Conservation (phyloP, 2,888 invertebrate genomes). For the Pimpla rufipes region DNA sequence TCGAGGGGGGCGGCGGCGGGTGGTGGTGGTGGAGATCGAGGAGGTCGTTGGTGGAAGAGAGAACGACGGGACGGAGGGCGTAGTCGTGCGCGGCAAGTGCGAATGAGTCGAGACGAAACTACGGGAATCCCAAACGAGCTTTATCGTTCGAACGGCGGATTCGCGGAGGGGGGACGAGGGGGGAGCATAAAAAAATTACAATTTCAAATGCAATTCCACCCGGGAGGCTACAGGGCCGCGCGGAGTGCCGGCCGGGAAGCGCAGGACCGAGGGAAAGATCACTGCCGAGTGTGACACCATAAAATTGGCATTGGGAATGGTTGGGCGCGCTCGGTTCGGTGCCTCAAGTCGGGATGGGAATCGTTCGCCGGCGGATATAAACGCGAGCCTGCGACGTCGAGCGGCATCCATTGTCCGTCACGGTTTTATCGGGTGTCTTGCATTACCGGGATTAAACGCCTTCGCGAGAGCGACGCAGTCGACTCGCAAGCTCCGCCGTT, state of each 20-base stretch:
- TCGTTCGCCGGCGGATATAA: slow-evolving; percentile 24
- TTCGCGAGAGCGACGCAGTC: slow-evolving; percentile 68
- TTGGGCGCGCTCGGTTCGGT: slow-evolving; percentile 17
- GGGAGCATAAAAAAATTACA: slow-evolving; percentile 78
- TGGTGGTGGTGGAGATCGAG: slow-evolving; percentile 38
- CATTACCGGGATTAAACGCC: slow-evolving; percentile 81
- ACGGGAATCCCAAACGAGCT: slow-evolving; percentile 68
- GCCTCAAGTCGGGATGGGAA: slow-evolving; percentile 1
- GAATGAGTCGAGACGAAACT: slow-evolving; percentile 64
- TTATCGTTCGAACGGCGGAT: slow-evolving; percentile 66
- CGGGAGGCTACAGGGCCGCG: slow-evolving; percentile 58
- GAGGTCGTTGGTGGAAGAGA: slow-evolving; percentile 23
- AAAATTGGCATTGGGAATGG: slow-evolving; percentile 72
- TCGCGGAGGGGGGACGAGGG: slow-evolving; percentile 4
- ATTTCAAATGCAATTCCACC: slow-evolving; percentile 84
- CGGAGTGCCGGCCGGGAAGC: slow-evolving; percentile 21
- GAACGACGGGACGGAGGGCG: slow-evolving; percentile 1
- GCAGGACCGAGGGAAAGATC: slow-evolving; percentile 48
- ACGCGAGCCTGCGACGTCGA: slow-evolving; percentile 32
- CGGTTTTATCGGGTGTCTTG: slow-evolving; percentile 48
- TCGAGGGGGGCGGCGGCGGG: too few species aligned
- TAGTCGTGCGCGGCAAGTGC: slow-evolving; percentile 51
- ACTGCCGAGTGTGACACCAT: slow-evolving; percentile 74
- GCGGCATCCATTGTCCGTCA: slow-evolving; percentile 41
- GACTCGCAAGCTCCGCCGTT: not conserved